Base-by-base conservation (phyloP, 2,797 vertebrate species). In the Apogon hyalosoma region DNA sequence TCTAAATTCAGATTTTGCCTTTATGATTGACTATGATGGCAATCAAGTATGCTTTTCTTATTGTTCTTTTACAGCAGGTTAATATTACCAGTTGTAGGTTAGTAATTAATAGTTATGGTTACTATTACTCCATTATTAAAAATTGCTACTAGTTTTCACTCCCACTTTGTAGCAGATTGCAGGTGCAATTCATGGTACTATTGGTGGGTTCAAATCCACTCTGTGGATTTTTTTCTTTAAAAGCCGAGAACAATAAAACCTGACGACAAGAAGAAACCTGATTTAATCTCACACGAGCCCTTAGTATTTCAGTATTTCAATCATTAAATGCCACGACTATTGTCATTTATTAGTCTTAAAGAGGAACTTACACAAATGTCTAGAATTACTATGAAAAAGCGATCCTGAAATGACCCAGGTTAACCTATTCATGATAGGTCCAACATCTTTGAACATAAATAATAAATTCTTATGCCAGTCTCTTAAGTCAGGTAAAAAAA, bases 401-500 rank as follows among this genome's bases (percentile, higher is more conserved):
- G 60, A 45, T 7, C 31, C 55, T 45, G 7, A 73, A 43, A 16
- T 82, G 45, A 79, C 65, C 42, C 1, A 3, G 33, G 10, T 70
- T 75, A 69, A 73, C 64, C 61, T 53, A 66, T 45, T 74, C 53
- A 47, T 45, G 56, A 68, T 13, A 0, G 43, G 83, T 75, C 57
- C 48, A 73, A 54, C 40, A 65, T 63, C 49, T 77, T 38, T 75
- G 33, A 69, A 58, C 45, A 73, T 72, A 85, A 76, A 76, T 79
- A 78, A 64, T 45, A 38, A 58, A 45, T 36, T 66, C 36, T 70
- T 49, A 67, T 58, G 71, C 61, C 73, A 77, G 69, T 83, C 11
- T 57, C 63, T 65, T 45, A 72, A 73, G 66, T 75, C 63, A 67
- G 12, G 80, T 58, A 38, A 73, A 82, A 82, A 77, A 66, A 80